These are phyloP conservation scores for Eudemis profundana DNA, from an alignment of 2,888 invertebrate species.

Conservation along the genomic window DNA sequence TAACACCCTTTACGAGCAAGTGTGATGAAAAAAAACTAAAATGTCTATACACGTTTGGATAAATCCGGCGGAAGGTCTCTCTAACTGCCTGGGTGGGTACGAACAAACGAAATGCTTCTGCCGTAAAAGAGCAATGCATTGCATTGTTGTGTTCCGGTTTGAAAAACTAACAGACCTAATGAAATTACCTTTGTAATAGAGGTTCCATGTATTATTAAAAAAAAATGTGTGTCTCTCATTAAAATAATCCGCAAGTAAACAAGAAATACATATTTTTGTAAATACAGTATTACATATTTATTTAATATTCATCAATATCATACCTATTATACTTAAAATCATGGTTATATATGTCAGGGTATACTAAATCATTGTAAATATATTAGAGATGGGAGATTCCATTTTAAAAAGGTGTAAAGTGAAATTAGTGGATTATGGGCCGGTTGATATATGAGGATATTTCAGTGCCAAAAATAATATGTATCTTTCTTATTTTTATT, in stretches of 20 bases:
- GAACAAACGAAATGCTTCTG: too few species aligned
- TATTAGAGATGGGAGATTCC: slow-evolving; percentile 23
- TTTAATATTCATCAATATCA: slow-evolving; percentile 59
- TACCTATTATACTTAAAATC: slow-evolving; percentile 60
- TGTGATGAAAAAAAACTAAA: too few species aligned
- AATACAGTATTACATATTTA: slow-evolving; percentile 69
- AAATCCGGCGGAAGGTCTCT: too few species aligned
- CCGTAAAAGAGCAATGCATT: too few species aligned
- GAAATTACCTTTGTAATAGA: too few species aligned
- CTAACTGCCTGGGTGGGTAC: too few species aligned
- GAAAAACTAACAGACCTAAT: too few species aligned
- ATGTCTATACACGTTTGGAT: too few species aligned
- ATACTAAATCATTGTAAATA: slow-evolving; percentile 46
- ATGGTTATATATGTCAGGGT: slow-evolving; percentile 64
- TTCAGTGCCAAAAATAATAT: slow-evolving; percentile 41
- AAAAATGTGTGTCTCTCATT: slow-evolving; percentile 34
- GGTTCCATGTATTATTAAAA: too few species aligned
- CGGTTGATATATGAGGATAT: slow-evolving; percentile 30
- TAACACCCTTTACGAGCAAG: too few species aligned
- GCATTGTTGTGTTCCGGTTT: too few species aligned
- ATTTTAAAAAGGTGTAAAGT: slow-evolving; percentile 32
- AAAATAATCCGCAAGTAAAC: slow-evolving; percentile 55
- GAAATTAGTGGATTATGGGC: slow-evolving; percentile 19
- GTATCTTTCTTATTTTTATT: slow-evolving; percentile 27
- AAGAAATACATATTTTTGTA: slow-evolving; percentile 68